A percentile compares a stretch with the other conserved stretches of the same genome.
These are phyloP conservation scores for Gobionotothen gibberifrons DNA, from an alignment of 2,797 vertebrate species.

Conservation along the genomic window DNA sequence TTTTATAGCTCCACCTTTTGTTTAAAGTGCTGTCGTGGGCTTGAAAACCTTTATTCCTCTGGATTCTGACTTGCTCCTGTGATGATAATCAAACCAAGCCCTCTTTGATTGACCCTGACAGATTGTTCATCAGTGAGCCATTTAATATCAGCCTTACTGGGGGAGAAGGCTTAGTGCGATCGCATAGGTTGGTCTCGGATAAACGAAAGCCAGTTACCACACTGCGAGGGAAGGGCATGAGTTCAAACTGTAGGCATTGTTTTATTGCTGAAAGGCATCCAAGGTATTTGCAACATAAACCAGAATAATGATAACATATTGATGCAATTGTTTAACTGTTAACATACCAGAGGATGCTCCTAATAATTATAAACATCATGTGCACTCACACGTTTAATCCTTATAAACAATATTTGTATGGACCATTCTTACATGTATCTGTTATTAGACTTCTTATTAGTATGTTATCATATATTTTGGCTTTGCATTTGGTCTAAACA, in stretches of 20 bases:
- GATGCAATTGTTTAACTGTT: neutral
- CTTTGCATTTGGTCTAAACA: neutral
- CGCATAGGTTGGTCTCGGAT: conserved; percentile 11
- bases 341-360: neutral
- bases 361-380: neutral
- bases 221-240: conserved; percentile 4
- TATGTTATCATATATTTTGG: neutral
- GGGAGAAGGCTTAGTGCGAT: neutral
- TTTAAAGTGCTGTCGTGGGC: conserved; percentile 12
- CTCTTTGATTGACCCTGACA: conserved; percentile 15
- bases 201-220: conserved; percentile 2
- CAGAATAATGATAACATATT: conserved; percentile 3
- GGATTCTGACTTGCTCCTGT: conserved; percentile 20
- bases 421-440: neutral
- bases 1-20: conserved; percentile 16
- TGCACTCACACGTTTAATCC: neutral
- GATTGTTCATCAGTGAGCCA: conserved; percentile 10
- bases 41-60: conserved; percentile 15
- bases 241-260: conserved; percentile 1
- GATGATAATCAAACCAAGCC: conserved; percentile 42
- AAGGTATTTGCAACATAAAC: neutral
- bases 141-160: conserved; percentile 2
- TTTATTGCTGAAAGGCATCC: neutral
- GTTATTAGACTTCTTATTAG: neutral
- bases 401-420: neutral